Percentiles rank a stretch among this genome's conserved stretches.
Conservation (phyloP, 2,113 vertebrate genomes). For the Orientallactaga bullata region DNA sequence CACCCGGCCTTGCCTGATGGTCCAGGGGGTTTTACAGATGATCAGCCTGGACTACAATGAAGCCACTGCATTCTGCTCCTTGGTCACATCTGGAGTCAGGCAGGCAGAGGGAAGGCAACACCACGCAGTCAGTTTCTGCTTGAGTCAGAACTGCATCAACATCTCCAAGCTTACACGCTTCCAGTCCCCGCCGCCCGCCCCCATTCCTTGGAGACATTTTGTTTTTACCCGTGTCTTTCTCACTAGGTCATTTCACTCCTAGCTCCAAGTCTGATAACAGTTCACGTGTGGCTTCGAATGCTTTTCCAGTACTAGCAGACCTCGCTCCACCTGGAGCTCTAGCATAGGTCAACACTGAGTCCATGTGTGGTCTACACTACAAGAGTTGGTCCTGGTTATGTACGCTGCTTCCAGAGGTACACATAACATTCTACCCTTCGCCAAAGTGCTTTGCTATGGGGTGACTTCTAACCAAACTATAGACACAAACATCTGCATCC, state of each 20-base stretch:
- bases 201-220: background rate
- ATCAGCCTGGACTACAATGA: background rate
- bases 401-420: background rate
- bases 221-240: background rate
- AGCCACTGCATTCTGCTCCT: slow-evolving; percentile 72
- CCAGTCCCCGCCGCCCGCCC: accelerated
- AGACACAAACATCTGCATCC: background rate
- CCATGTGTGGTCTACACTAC: background rate
- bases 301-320: background rate
- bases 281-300: background rate
- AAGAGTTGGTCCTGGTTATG: background rate
- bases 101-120: background rate
- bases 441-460: background rate
- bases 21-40: slow-evolving; percentile 65
- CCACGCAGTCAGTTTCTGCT: background rate
- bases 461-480: background rate
- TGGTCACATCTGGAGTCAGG: slow-evolving; percentile 68
- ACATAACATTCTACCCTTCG: background rate
- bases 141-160: background rate
- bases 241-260: background rate
- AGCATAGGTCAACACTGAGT: background rate
- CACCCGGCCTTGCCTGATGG: slow-evolving; percentile 65
- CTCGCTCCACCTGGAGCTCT: background rate
- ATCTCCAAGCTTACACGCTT: accelerated
- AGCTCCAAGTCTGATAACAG: background rate